Conservation (phyloP, 2,797 vertebrate genomes). For the Micrastur ruficollis region DNA sequence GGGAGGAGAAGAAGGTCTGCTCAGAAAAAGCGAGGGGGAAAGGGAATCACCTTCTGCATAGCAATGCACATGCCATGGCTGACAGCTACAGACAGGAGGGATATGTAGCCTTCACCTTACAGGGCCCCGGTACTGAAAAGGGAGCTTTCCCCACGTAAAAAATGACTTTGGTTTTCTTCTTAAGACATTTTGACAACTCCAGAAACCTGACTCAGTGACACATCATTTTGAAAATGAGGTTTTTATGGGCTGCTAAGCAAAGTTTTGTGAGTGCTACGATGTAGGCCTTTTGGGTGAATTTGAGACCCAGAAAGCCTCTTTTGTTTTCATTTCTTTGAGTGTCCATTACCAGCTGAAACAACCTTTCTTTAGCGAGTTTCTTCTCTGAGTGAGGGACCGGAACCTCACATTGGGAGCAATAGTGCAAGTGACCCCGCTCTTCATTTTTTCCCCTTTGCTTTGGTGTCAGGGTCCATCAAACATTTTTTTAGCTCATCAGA, state of each 20-base stretch:
- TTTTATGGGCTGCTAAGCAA: background rate
- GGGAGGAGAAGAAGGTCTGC: background rate
- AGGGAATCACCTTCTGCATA: background rate
- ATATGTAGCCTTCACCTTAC: background rate
- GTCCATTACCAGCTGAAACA: background rate
- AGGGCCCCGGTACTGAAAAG: background rate
- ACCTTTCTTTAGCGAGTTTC: background rate
- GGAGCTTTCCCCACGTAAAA: background rate
- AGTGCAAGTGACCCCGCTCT: background rate
- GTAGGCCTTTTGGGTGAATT: background rate
- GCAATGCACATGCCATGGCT: rapidly evolving
- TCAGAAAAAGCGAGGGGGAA: background rate
- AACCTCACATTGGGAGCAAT: background rate
- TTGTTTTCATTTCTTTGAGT: background rate
- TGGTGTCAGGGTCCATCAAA: background rate
- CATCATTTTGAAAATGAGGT: background rate
- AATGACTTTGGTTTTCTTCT: background rate
- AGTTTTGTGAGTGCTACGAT: background rate
- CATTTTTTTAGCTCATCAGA: background rate
- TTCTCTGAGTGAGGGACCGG: background rate
- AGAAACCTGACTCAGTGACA: background rate
- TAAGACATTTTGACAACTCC: background rate
- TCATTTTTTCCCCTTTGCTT: background rate
- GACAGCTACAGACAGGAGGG: background rate
- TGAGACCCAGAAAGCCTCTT: background rate